These are phyloP conservation scores for Pachydiplax longipennis DNA, from an alignment of 2,888 invertebrate genomes.

Conservation along the genomic window DNA sequence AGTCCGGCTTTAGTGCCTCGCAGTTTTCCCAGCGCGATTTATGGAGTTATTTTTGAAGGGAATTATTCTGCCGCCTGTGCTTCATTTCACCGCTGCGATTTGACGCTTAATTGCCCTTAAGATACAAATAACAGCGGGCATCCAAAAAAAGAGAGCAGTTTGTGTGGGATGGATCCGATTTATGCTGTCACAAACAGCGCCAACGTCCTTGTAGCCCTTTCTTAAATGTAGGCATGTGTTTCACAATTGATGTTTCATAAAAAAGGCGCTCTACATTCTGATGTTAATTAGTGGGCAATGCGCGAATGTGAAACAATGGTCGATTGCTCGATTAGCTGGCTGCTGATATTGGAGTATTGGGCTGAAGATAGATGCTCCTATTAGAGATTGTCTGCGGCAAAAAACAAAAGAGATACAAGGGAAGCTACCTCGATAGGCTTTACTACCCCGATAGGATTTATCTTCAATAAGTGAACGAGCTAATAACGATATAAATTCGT, in stretches of 20 bases:
- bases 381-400: too few relatives aligned
- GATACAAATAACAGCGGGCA: neutral
- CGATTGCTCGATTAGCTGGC: too few relatives aligned
- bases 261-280: neutral
- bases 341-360: too few relatives aligned
- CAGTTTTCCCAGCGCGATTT: neutral
- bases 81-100: neutral
- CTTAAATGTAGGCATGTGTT: neutral
- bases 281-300: neutral
- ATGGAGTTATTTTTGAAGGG: neutral
- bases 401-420: too few relatives aligned
- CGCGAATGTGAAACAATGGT: neutral
- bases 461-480: too few relatives aligned
- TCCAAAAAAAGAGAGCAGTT: neutral
- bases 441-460: too few relatives aligned
- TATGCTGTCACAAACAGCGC: neutral
- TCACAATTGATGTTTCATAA: neutral
- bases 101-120: neutral
- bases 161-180: neutral
- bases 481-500: too few relatives aligned
- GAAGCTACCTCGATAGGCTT: too few relatives aligned
- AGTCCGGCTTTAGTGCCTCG: neutral
- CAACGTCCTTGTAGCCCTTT: neutral
- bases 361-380: too few relatives aligned
- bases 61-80: neutral